These are phyloP conservation scores for Cetoscarus ocellatus DNA, from an alignment of 2,797 vertebrate genomes.

Conservation along the genomic window DNA sequence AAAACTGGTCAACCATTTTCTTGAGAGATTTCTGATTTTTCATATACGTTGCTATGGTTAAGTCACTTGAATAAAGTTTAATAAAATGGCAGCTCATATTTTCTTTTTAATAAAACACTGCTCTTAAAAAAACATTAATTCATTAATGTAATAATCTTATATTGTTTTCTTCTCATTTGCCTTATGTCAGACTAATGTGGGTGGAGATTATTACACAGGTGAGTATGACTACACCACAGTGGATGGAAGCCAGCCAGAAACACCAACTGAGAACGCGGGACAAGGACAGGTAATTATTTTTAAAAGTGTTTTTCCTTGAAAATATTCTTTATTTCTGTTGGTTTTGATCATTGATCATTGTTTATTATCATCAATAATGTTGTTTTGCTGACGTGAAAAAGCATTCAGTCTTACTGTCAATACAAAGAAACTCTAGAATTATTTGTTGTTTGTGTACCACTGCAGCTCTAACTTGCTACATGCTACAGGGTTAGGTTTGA, in stretches of 20 bases:
- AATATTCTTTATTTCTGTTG: not conserved
- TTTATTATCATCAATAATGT: too few species aligned
- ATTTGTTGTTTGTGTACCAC: too few species aligned
- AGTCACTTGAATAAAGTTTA: not conserved
- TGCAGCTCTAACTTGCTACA: too few species aligned
- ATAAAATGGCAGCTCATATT: too few species aligned
- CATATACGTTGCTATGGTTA: not conserved
- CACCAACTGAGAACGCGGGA: conserved; percentile 81
- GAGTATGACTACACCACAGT: conserved; percentile 87
- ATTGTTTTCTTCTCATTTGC: conserved; percentile 3
- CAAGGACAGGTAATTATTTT: conserved; percentile 87
- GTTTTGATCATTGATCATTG: too few species aligned
- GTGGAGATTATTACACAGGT: conserved; percentile 86
- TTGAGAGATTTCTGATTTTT: too few species aligned
- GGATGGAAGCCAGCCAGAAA: conserved; percentile 87
- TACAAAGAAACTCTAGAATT: too few species aligned
- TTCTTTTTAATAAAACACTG: too few species aligned
- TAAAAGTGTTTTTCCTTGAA: not conserved
- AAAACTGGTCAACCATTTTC: too few species aligned
- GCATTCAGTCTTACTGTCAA: too few species aligned
- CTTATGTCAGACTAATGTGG: conserved; percentile 78
- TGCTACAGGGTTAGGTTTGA: too few species aligned
- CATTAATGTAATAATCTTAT: not conserved
- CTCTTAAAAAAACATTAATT: not conserved
- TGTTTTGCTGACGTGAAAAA: too few species aligned